phyloP scores from a whole-genome alignment of 2,797 vertebrate species.

The Neosilurus hyrtlii region DNA sequence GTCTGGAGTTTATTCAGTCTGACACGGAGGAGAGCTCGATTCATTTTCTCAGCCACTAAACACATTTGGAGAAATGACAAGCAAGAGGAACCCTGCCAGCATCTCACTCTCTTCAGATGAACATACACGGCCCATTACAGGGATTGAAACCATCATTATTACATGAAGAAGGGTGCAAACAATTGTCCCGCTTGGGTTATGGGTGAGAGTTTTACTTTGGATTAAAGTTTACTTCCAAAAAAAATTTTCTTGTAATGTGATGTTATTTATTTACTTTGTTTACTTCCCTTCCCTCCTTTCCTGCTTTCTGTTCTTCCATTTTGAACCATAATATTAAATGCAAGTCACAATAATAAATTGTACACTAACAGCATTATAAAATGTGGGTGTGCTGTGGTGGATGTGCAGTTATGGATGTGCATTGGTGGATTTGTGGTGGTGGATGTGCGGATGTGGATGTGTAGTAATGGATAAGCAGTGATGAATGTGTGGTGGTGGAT shows the following conservation, averaged over 20 bases:
- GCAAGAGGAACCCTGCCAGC: conserved; percentile 39
- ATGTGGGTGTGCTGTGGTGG: no score
- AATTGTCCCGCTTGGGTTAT: not conserved
- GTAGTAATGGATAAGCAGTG: no score
- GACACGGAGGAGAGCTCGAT: conserved; percentile 29
- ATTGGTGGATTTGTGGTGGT: no score
- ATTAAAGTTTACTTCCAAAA: not conserved
- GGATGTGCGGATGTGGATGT: no score
- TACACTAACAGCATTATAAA: no score
- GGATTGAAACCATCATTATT: conserved; percentile 1
- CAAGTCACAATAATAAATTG: no score
- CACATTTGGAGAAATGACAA: conserved; percentile 44
- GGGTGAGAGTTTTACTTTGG: not conserved
- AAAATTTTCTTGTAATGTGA: not conserved
- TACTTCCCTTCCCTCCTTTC: no score
- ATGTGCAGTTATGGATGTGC: no score
- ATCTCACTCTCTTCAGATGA: conserved; percentile 26
- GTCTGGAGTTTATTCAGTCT: conserved; percentile 48
- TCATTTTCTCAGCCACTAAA: conserved; percentile 42
- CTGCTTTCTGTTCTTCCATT: not conserved
- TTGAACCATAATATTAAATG: no score
- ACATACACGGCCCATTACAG: not conserved
- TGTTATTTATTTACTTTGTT: not conserved
- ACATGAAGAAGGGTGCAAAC: not conserved
- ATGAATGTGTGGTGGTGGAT: not conserved